Evolutionary conservation across 2,797 vertebrate genomes (phyloP).

Genomic region (Mastacembelus armatus): DNA sequence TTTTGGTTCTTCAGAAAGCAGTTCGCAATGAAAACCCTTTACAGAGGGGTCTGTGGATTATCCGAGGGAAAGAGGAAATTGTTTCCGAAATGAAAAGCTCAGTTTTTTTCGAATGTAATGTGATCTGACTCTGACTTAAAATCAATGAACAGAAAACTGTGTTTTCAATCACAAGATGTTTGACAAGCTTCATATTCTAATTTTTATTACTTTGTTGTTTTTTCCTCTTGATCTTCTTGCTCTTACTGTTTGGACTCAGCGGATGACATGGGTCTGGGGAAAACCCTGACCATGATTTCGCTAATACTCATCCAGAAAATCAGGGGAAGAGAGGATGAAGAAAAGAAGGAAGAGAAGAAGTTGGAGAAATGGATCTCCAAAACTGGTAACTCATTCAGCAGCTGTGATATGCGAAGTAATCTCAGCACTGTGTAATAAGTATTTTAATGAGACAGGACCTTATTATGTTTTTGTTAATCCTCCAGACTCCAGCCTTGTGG

Average conservation of each 20-base stretch:
- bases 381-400: conserved; percentile 83
- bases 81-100: too few species aligned
- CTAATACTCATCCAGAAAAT: conserved; percentile 89
- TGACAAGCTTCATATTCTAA: neutral
- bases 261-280: conserved; percentile 98
- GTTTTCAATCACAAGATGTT: neutral
- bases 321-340: conserved; percentile 66
- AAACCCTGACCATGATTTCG: conserved; percentile 95
- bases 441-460: neutral
- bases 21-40: too few species aligned
- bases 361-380: conserved; percentile 86
- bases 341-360: conserved; percentile 73
- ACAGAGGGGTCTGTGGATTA: too few species aligned
- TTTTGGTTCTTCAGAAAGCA: too few species aligned
- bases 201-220: neutral
- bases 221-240: neutral
- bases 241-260: conserved; percentile 76
- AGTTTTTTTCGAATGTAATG: neutral
- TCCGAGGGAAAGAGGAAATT: too few species aligned
- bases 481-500: conserved; percentile 82
- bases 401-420: too few species aligned
- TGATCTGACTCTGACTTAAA: neutral
- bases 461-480: neutral
- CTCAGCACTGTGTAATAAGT: neutral
- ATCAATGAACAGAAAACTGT: neutral